Conservation (phyloP, 2,113 vertebrate genomes). For the Phalacrocorax pelagicus region DNA sequence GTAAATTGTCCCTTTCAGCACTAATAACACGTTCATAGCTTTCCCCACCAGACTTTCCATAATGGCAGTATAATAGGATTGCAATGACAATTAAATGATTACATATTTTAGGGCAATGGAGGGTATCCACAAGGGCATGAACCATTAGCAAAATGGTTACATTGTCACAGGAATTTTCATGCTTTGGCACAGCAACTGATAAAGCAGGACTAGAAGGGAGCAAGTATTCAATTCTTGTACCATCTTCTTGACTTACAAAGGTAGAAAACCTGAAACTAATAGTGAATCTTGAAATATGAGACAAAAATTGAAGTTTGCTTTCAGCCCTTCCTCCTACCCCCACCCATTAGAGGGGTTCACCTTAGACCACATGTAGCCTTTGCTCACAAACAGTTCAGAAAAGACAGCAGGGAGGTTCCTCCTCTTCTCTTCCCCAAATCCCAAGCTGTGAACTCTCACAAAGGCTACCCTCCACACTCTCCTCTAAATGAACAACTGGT, state of each 20-base stretch:
- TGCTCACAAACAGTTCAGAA: background rate
- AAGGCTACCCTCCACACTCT: background rate
- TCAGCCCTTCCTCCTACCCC: background rate
- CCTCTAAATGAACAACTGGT: background rate
- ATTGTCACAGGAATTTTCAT: slow-evolving; percentile 7
- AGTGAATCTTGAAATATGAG: background rate
- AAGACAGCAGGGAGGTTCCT: background rate
- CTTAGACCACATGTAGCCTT: fast-evolving
- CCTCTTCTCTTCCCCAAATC: background rate
- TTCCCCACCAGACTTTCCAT: slow-evolving; percentile 65
- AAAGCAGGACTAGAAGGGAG: background rate
- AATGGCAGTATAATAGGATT: slow-evolving; percentile 78
- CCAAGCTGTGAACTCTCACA: background rate
- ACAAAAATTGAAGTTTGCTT: fast-evolving
- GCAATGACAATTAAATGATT: slow-evolving; percentile 77
- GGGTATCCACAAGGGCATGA: slow-evolving; percentile 61
- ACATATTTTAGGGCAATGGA: slow-evolving; percentile 73
- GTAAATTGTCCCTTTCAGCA: slow-evolving; percentile 75
- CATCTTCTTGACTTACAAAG: background rate
- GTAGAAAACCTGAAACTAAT: fast-evolving
- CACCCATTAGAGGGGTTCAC: background rate
- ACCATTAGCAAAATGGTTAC: slow-evolving; percentile 63
- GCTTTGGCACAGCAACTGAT: slow-evolving; percentile 33
- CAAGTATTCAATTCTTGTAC: background rate
- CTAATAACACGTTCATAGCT: slow-evolving; percentile 69